A percentile compares a stretch with the other conserved stretches of the same genome.
Conservation (phyloP, 2,113 vertebrate genomes). For the Gallinago jamesoni region DNA sequence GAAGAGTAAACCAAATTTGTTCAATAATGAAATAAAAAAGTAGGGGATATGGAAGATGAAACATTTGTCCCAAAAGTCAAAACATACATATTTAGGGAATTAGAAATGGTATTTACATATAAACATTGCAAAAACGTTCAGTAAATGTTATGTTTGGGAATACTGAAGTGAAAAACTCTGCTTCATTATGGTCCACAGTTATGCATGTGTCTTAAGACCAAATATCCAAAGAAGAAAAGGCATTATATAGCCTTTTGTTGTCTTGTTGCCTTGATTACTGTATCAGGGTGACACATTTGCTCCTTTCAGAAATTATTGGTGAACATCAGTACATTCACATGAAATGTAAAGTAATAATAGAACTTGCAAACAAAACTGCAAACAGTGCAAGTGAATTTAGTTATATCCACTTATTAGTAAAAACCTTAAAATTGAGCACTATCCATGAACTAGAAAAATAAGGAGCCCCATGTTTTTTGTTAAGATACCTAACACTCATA, state of each 20-base stretch:
- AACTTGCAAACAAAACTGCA: neutral
- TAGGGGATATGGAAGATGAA: neutral
- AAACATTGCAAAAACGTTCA: neutral
- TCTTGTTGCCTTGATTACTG: neutral
- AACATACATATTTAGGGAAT: neutral
- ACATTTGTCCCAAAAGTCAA: neutral
- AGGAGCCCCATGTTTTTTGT: rapidly evolving
- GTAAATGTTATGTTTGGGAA: neutral
- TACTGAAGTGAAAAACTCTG: neutral
- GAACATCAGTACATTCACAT: neutral
- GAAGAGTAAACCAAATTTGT: neutral
- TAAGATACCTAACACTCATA: neutral
- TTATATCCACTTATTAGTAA: neutral
- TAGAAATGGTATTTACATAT: neutral
- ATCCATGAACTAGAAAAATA: neutral
- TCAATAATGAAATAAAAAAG: neutral
- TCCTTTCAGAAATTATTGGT: neutral
- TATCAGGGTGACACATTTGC: neutral
- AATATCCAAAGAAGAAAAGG: neutral
- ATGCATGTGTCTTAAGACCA: neutral
- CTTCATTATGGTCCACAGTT: neutral
- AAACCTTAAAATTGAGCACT: neutral
- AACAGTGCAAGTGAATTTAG: neutral
- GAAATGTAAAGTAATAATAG: neutral
- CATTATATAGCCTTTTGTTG: neutral